A percentile compares a stretch with the other conserved stretches of the same genome.
These are phyloP conservation scores for Branchinecta lindahli DNA, from an alignment of 1,140 invertebrate species.

Conservation along the genomic window DNA sequence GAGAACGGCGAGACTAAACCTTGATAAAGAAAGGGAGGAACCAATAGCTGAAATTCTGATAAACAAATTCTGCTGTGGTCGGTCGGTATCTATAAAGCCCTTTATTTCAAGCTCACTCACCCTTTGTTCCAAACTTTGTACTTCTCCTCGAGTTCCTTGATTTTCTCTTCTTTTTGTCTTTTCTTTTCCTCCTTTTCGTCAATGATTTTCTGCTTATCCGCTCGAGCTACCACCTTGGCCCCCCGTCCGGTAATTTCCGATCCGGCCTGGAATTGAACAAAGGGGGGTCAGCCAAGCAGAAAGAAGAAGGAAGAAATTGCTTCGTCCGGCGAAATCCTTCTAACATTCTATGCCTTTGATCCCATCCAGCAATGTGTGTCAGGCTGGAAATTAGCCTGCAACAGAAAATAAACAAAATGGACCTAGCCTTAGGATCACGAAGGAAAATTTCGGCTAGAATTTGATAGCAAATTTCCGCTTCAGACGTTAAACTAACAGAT, in stretches of 20 bases:
- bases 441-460: no score
- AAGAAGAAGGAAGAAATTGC: not conserved
- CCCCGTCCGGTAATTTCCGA: not conserved
- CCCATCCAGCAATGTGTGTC: no score
- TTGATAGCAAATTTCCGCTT: no score
- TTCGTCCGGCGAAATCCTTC: no score
- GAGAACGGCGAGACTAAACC: not conserved
- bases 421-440: no score
- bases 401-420: no score
- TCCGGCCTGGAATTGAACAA: not conserved
- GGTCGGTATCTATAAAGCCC: not conserved
- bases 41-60: not conserved
- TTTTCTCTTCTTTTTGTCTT: not conserved
- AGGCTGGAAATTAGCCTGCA: no score
- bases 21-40: not conserved
- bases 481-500: no score
- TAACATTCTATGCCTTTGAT: no score
- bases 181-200: not conserved
- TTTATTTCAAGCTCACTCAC: not conserved
- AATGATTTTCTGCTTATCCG: not conserved
- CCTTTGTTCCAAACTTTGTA: conserved; percentile 3
- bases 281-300: not conserved
- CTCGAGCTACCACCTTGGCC: not conserved
- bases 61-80: not conserved
- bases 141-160: not conserved